Conservation (phyloP, 2,888 invertebrate genomes). For the Drosophila longiperda region DNA sequence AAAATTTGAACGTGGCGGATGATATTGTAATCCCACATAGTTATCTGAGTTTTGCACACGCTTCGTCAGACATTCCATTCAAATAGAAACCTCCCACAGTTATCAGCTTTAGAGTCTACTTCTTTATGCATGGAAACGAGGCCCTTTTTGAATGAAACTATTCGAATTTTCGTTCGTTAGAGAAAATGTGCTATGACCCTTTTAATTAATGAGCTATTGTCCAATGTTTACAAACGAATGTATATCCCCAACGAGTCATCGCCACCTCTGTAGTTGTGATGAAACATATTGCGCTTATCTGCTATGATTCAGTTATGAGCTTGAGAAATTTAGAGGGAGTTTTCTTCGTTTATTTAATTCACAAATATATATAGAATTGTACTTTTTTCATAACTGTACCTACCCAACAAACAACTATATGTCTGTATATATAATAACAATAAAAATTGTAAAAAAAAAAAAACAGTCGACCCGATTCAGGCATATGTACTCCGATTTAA, state of each 20-base stretch:
- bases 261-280: background rate
- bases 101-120: background rate
- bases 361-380: background rate
- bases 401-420: background rate
- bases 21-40: slow-evolving; percentile 35
- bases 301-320: slow-evolving; percentile 2
- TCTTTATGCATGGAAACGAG: background rate
- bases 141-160: background rate
- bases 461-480: background rate
- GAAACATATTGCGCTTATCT: background rate
- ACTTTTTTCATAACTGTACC: background rate
- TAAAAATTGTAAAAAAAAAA: background rate
- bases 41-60: slow-evolving; percentile 44
- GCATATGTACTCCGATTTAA: background rate
- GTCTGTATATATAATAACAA: background rate
- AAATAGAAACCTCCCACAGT: background rate
- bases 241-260: background rate
- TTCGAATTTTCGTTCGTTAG: background rate
- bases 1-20: slow-evolving; percentile 16
- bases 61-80: background rate
- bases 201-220: background rate
- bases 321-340: background rate
- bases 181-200: background rate
- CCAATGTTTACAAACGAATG: slow-evolving; percentile 20
- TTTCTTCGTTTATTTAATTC: background rate